phyloP scores from a whole-genome alignment of 2,113 vertebrate species.

The Azemiops feae region DNA sequence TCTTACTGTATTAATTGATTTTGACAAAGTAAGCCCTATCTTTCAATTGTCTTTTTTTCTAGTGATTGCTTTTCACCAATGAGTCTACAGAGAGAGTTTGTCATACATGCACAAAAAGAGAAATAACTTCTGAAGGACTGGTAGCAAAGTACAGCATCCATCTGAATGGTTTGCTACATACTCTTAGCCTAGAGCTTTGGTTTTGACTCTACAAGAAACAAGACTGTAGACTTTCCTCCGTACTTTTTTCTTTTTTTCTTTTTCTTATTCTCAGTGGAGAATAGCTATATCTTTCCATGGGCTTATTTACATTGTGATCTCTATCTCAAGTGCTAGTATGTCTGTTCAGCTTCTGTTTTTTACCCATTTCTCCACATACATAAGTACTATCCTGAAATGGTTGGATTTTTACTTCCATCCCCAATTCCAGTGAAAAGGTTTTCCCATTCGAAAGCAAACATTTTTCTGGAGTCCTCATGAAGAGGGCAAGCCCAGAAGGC shows the following conservation, averaged over 20 bases:
- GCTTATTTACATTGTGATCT: background rate
- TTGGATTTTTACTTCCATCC: background rate
- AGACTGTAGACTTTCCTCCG: no score
- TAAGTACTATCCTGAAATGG: background rate
- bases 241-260: background rate
- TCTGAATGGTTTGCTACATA: no score
- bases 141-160: no score
- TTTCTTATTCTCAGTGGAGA: background rate
- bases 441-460: no score
- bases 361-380: background rate
- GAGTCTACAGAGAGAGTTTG: background rate
- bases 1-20: slow-evolving; percentile 25
- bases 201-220: no score
- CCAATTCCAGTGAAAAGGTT: background rate
- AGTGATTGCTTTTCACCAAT: background rate
- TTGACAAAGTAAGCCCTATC: background rate
- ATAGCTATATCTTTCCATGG: background rate
- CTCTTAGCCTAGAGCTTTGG: no score
- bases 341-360: background rate
- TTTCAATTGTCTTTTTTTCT: background rate
- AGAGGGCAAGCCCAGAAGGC: no score
- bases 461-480: no score
- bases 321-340: background rate
- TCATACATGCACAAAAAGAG: no score
- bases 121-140: no score